Evolutionary conservation across 2,797 vertebrate genomes (phyloP).

Genomic region (Chromobotia macracanthus): DNA sequence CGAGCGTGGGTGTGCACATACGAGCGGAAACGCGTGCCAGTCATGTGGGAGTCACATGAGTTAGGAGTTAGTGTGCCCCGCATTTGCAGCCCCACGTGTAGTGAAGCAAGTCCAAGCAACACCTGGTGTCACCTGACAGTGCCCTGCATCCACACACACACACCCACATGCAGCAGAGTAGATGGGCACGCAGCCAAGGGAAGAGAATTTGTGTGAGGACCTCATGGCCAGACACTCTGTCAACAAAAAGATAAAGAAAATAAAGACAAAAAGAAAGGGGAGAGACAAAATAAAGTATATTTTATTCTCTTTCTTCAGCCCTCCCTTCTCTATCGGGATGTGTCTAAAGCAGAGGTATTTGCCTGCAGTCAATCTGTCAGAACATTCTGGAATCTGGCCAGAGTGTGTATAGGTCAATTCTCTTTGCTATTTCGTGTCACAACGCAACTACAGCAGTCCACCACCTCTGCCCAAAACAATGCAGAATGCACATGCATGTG

Average conservation of each 20-base stretch:
- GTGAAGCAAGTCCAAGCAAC: conserved; percentile 53
- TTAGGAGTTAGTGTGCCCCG: conserved; percentile 26
- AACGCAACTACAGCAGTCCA: conserved; percentile 32
- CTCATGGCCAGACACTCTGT: conserved; percentile 48
- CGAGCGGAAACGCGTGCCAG: not conserved
- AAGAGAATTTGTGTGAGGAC: conserved; percentile 55
- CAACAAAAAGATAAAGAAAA: conserved; percentile 31
- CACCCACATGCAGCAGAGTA: conserved; percentile 43
- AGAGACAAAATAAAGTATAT: conserved; percentile 13
- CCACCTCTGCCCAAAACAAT: conserved; percentile 2
- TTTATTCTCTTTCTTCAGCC: conserved; percentile 5
- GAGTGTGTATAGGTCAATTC: conserved; percentile 39
- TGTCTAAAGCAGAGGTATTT: conserved; percentile 1
- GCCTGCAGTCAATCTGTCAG: conserved; percentile 28
- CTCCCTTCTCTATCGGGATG: not conserved
- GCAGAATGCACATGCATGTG: not conserved
- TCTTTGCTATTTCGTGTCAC: conserved; percentile 43
- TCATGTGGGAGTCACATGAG: conserved; percentile 6
- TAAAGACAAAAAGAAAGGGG: conserved; percentile 9
- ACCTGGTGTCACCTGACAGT: conserved; percentile 60
- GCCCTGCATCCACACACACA: conserved; percentile 47
- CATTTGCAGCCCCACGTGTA: conserved; percentile 40
- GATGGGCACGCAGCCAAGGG: conserved; percentile 53
- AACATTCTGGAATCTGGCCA: conserved; percentile 39
- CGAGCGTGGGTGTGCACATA: not conserved